These are phyloP conservation scores for Lycophotia porphyrea DNA, from an alignment of 2,888 invertebrate species.

Conservation along the genomic window DNA sequence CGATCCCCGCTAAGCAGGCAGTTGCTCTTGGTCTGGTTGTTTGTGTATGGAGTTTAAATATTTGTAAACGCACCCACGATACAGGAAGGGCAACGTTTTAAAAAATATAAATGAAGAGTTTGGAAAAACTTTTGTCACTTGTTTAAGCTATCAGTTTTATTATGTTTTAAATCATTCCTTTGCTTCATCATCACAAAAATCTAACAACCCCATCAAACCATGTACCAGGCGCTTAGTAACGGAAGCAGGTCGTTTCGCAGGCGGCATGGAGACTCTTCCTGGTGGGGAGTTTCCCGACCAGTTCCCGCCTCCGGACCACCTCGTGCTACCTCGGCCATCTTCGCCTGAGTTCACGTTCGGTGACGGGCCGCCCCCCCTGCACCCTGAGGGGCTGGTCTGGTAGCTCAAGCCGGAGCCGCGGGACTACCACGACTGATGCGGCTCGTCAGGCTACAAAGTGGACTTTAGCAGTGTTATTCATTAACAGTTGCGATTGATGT, in stretches of 20 bases:
- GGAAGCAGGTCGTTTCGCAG: constrained; percentile 95
- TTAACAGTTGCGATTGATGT: constrained; percentile 61
- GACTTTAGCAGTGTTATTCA: constrained; percentile 79
- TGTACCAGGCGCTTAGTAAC: constrained; percentile 81
- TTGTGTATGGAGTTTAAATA: not conserved
- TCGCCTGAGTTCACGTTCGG: constrained; percentile 93
- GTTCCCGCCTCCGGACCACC: constrained; percentile 92
- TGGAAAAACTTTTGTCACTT: not conserved
- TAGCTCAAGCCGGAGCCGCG: constrained; percentile 91
- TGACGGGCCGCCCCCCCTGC: constrained; percentile 87
- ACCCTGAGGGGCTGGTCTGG: constrained; percentile 89
- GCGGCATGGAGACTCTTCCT: constrained; percentile 91
- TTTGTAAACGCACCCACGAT: not conserved
- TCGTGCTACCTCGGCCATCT: constrained; percentile 93
- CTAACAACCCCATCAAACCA: constrained; percentile 16
- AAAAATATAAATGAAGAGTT: not conserved
- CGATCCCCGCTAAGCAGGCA: not conserved
- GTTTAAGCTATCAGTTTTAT: not conserved
- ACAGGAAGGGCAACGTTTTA: not conserved
- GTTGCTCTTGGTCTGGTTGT: not conserved
- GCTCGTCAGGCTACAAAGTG: constrained; percentile 88
- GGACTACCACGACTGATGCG: constrained; percentile 90
- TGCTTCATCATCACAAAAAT: not conserved
- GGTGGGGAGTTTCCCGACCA: constrained; percentile 88
- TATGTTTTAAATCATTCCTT: not conserved